Conservation (phyloP, 92 coral and sea anemone species). For the Desmophyllum pertusum region DNA sequence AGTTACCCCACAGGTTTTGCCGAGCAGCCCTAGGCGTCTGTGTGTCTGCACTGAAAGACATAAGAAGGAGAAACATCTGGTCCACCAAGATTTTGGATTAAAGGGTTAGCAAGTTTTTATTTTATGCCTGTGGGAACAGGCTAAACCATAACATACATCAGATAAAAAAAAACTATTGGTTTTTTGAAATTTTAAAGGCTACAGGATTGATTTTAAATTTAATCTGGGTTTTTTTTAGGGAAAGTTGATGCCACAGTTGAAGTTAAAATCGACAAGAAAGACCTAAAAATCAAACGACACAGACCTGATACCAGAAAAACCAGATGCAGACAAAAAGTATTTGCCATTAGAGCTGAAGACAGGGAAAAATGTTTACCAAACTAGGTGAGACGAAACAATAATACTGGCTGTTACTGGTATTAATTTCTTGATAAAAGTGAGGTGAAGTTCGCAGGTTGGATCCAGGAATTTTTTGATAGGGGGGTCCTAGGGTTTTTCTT, state of each 20-base stretch:
- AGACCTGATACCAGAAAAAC: slow-evolving; percentile 65
- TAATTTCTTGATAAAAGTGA: too few relatives aligned
- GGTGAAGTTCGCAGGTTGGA: too few relatives aligned
- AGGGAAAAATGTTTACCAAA: slow-evolving; percentile 83
- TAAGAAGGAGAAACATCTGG: slow-evolving; percentile 97
- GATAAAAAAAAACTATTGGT: too few relatives aligned
- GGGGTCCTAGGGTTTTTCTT: too few relatives aligned
- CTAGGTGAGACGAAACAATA: slow-evolving; percentile 61
- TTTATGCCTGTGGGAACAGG: too few relatives aligned
- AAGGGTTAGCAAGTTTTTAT: slow-evolving; percentile 59
- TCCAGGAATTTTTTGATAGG: too few relatives aligned
- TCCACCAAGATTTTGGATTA: slow-evolving; percentile 94
- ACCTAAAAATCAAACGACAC: slow-evolving; percentile 79
- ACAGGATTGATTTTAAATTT: slow-evolving; percentile 28
- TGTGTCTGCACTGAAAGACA: slow-evolving; percentile 84
- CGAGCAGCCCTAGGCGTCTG: slow-evolving; percentile 90
- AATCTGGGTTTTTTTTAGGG: slow-evolving; percentile 53
- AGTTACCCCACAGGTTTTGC: slow-evolving; percentile 25
- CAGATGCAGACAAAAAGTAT: slow-evolving; percentile 63
- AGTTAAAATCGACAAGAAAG: slow-evolving; percentile 90
- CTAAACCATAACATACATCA: too few relatives aligned
- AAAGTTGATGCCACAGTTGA: slow-evolving; percentile 96
- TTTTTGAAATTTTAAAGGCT: too few relatives aligned
- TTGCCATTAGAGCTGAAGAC: slow-evolving; percentile 95
- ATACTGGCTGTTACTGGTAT: background rate